A percentile compares a stretch with the other conserved stretches of the same genome.
phyloP scores from a whole-genome alignment of 2,888 invertebrate species.

The Epinotia ramella region DNA sequence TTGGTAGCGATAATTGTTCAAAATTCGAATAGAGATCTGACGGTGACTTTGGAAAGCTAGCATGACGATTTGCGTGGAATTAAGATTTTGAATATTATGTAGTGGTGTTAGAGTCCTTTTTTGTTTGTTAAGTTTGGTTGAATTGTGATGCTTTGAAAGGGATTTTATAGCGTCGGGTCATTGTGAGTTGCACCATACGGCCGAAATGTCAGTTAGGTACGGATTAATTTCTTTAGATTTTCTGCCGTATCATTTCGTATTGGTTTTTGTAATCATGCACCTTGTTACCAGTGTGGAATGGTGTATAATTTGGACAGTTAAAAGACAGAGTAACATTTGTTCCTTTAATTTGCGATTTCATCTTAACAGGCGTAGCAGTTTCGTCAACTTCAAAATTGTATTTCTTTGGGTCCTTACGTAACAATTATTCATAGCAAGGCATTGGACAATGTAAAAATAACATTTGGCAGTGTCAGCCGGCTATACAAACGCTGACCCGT shows the following conservation, averaged over 20 bases:
- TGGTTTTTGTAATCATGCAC: slow-evolving; percentile 19
- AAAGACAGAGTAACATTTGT: not conserved
- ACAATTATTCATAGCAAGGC: too few relatives aligned
- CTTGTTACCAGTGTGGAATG: slow-evolving; percentile 18
- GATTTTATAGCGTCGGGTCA: slow-evolving; percentile 22
- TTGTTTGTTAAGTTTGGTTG: not conserved
- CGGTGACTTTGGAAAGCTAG: not conserved
- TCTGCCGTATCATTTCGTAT: slow-evolving; percentile 32
- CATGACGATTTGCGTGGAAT: not conserved
- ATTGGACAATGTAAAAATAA: too few relatives aligned
- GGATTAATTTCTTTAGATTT: slow-evolving; percentile 30
- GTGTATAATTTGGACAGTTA: not conserved
- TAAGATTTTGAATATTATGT: not conserved
- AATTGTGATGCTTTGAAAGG: not conserved
- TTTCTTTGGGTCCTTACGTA: too few relatives aligned
- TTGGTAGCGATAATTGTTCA: slow-evolving; percentile 29
- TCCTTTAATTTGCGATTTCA: not conserved
- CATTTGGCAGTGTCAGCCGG: too few relatives aligned
- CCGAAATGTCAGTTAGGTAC: slow-evolving; percentile 11
- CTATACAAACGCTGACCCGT: too few relatives aligned
- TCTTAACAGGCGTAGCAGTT: not conserved
- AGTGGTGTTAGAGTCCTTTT: not conserved
- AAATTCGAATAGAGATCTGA: slow-evolving; percentile 7
- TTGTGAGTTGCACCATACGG: slow-evolving; percentile 20
- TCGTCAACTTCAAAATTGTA: too few relatives aligned